Evolutionary conservation across 2,113 vertebrate species (phyloP).

Genomic region (Octodon degus): DNA sequence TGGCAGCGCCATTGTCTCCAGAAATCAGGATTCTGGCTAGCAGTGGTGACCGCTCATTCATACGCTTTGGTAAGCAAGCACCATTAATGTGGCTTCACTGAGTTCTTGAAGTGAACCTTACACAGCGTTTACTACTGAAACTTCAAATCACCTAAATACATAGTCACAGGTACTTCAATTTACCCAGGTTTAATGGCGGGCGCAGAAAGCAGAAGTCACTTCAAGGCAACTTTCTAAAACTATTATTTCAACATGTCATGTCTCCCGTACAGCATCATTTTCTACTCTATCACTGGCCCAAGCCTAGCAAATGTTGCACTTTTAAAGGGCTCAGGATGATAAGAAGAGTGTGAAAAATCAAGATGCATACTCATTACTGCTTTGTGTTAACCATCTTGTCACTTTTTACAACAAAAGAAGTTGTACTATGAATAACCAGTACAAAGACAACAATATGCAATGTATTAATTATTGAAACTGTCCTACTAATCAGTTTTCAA

Average conservation of each 20-base stretch:
- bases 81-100: not conserved
- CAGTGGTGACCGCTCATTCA: not conserved
- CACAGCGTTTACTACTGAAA: not conserved
- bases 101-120: conserved; percentile 35
- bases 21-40: not conserved
- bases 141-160: not conserved
- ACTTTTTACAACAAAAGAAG: not conserved
- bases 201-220: not conserved
- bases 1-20: not conserved
- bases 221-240: not conserved
- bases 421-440: too few relatives aligned
- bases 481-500: too few relatives aligned
- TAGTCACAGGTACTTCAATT: not conserved
- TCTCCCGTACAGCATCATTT: not conserved
- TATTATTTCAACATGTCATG: not conserved
- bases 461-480: too few relatives aligned
- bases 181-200: not conserved
- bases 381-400: not conserved
- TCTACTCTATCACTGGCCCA: not conserved
- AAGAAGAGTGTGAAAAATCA: not conserved
- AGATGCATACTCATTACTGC: not conserved
- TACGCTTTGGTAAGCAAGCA: conserved; percentile 2
- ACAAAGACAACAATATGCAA: too few relatives aligned
- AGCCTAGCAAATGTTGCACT: not conserved
- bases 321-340: not conserved